phyloP scores from a whole-genome alignment of 1,140 invertebrate species.

The Gyrodactylus salaris region DNA sequence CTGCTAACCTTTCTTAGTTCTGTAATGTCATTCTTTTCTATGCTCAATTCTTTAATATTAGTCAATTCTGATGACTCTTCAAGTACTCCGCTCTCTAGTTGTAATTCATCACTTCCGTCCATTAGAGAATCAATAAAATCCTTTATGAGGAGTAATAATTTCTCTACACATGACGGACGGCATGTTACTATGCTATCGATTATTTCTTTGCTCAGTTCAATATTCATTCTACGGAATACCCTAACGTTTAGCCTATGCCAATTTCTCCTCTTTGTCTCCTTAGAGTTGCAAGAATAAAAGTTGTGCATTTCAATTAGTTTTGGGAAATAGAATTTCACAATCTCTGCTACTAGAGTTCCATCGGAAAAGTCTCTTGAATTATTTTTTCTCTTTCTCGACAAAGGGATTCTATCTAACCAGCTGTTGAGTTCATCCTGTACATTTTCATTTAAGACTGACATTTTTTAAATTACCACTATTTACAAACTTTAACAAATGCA shows the following conservation, averaged over 20 bases:
- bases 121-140: background rate
- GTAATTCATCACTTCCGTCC: no score
- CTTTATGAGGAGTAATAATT: background rate
- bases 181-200: background rate
- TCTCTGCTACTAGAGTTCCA: background rate
- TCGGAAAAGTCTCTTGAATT: background rate
- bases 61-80: no score
- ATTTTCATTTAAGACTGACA: no score
- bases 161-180: background rate
- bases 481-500: no score
- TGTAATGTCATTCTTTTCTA: no score
- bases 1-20: no score
- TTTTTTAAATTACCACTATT: no score
- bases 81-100: no score
- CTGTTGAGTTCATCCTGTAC: background rate
- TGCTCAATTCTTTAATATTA: no score
- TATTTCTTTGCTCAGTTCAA: background rate
- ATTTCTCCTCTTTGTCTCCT: background rate
- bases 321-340: background rate
- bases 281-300: background rate
- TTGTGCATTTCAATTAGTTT: background rate
- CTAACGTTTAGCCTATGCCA: background rate
- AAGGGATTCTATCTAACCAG: background rate
- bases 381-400: background rate
- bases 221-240: background rate